Conservation (phyloP, 2,888 invertebrate genomes). For the Formica aserva region DNA sequence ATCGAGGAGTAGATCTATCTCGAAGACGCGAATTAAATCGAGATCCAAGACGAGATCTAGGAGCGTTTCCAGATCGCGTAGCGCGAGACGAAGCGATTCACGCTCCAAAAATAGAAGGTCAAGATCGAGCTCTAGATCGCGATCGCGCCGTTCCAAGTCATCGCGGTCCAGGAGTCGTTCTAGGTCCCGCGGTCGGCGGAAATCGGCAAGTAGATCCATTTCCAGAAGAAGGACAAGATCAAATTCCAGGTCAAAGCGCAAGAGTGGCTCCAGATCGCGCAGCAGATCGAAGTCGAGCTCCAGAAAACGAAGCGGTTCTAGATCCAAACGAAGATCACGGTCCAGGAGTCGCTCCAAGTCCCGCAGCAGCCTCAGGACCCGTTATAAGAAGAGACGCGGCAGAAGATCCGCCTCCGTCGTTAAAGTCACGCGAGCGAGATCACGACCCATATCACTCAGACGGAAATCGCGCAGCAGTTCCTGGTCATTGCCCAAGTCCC, state of each 20-base stretch:
- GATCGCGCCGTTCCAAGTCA: conserved; percentile 74
- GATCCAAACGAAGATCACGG: conserved; percentile 73
- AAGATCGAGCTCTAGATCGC: conserved; percentile 67
- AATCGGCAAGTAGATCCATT: conserved; percentile 70
- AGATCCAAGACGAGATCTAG: conserved; percentile 68
- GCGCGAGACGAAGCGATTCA: conserved; percentile 68
- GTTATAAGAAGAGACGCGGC: conserved; percentile 71
- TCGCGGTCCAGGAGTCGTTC: conserved; percentile 75
- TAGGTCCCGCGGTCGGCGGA: conserved; percentile 71
- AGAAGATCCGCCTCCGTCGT: conserved; percentile 76
- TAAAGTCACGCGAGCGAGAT: conserved; percentile 79
- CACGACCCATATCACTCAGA: conserved; percentile 71
- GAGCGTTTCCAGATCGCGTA: conserved; percentile 68
- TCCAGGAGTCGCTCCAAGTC: conserved; percentile 76
- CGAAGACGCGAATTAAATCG: conserved; percentile 67
- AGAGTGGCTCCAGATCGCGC: conserved; percentile 70
- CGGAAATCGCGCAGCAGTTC: conserved; percentile 87
- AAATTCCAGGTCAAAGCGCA: conserved; percentile 71
- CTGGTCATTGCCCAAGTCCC: conserved; percentile 88
- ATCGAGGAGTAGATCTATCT: conserved; percentile 71
- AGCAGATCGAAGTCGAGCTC: conserved; percentile 71
- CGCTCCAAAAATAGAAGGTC: conserved; percentile 66
- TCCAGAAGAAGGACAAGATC: conserved; percentile 65
- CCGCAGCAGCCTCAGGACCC: conserved; percentile 66
- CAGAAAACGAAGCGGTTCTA: conserved; percentile 71